These are phyloP conservation scores for Philopedon plagiatum DNA, from an alignment of 2,888 invertebrate species.

Conservation along the genomic window DNA sequence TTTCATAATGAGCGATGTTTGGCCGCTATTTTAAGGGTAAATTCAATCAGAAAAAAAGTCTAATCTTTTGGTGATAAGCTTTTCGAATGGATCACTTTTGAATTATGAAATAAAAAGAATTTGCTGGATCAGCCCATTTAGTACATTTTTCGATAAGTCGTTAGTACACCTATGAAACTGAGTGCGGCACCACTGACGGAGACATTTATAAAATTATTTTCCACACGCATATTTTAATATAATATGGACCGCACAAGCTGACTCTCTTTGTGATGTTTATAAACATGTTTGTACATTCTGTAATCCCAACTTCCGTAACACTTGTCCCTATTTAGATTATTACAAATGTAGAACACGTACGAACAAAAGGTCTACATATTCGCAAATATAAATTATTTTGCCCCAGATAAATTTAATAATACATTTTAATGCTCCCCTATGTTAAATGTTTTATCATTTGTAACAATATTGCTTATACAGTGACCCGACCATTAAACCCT, in stretches of 20 bases:
- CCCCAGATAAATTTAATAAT: conserved; percentile 22
- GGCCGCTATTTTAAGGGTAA: too few relatives aligned
- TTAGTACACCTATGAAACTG: too few relatives aligned
- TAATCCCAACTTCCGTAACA: conserved; percentile 7
- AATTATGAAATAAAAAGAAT: too few relatives aligned
- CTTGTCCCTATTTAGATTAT: conserved; percentile 28
- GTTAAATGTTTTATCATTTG: conserved; percentile 30
- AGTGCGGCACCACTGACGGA: background rate
- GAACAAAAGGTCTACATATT: conserved; percentile 14
- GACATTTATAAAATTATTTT: background rate
- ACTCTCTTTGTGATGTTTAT: background rate
- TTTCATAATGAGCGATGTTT: too few relatives aligned
- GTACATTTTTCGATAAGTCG: too few relatives aligned
- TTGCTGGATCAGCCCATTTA: too few relatives aligned
- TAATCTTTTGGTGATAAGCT: too few relatives aligned
- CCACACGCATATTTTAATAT: background rate
- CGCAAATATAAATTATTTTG: conserved; percentile 19
- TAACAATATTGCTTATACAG: conserved; percentile 28
- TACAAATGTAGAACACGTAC: conserved; percentile 25
- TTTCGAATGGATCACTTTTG: too few relatives aligned
- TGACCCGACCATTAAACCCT: conserved; percentile 23
- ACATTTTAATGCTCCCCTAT: conserved; percentile 25
- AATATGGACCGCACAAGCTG: conserved; percentile 2
- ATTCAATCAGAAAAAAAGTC: too few relatives aligned
- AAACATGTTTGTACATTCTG: conserved; percentile 20